phyloP scores from a whole-genome alignment of 1,140 invertebrate species.

The Drosophila kepulauana region DNA sequence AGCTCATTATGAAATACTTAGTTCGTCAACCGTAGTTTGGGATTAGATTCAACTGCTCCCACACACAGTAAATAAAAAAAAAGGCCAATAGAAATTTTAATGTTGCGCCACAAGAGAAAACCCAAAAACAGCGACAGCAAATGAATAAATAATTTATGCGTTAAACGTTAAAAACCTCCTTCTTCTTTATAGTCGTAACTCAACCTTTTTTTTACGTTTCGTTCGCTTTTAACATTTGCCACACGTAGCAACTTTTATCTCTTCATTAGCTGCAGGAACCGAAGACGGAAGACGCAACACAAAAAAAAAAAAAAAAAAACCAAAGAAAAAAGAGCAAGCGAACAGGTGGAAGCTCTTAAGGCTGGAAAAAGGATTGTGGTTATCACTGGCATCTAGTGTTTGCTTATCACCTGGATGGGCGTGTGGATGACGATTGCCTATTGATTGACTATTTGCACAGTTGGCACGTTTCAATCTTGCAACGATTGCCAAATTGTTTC shows the following conservation, averaged over 20 bases:
- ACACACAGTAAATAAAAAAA: not conserved
- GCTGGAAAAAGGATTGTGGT: slow-evolving; percentile 33
- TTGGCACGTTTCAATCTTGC: slow-evolving; percentile 59
- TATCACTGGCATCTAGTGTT: slow-evolving; percentile 46
- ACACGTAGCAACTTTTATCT: slow-evolving; percentile 81
- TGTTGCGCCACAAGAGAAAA: slow-evolving; percentile 50
- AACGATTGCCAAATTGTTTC: slow-evolving; percentile 47
- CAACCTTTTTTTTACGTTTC: slow-evolving; percentile 14
- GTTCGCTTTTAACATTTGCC: slow-evolving; percentile 57
- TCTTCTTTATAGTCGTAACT: slow-evolving; percentile 56
- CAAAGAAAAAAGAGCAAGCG: slow-evolving; percentile 4
- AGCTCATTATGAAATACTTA: slow-evolving; percentile 64
- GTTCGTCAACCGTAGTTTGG: slow-evolving; percentile 25
- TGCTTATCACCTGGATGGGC: slow-evolving; percentile 71
- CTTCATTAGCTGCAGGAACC: slow-evolving; percentile 66
- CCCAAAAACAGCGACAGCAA: slow-evolving; percentile 60
- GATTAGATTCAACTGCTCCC: not conserved
- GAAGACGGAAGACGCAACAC: slow-evolving; percentile 10
- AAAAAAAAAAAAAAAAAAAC: not conserved
- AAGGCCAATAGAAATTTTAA: slow-evolving; percentile 61
- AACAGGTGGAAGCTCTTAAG: slow-evolving; percentile 7
- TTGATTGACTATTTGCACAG: slow-evolving; percentile 66
- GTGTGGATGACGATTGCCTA: slow-evolving; percentile 41
- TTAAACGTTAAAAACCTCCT: slow-evolving; percentile 36
- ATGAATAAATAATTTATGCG: slow-evolving; percentile 83